Evolutionary conservation across 2,888 invertebrate species (phyloP).

Genomic region (Drosophila putrida): DNA sequence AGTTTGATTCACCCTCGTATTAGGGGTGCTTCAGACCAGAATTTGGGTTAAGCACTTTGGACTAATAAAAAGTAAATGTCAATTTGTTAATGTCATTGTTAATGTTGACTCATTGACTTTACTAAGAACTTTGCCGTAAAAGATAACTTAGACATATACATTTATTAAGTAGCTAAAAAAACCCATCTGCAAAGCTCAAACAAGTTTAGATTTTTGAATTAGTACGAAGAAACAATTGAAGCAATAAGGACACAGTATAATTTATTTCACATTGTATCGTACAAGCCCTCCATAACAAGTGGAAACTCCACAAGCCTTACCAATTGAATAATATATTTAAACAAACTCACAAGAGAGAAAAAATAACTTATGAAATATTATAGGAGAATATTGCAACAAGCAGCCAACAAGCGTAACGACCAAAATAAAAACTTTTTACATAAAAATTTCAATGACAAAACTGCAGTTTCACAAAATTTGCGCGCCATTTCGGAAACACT

Average conservation of each 20-base stretch:
- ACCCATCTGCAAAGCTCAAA: background rate
- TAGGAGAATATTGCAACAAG: slow-evolving; percentile 18
- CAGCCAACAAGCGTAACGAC: slow-evolving; percentile 50
- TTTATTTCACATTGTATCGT: background rate
- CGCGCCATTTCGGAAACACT: slow-evolving; percentile 67
- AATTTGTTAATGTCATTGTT: too few relatives aligned
- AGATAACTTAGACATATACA: too few relatives aligned
- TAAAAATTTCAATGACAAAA: slow-evolving; percentile 66
- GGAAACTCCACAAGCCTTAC: background rate
- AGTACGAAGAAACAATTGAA: background rate
- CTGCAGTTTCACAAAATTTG: slow-evolving; percentile 63
- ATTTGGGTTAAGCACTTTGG: too few relatives aligned
- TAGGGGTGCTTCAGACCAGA: too few relatives aligned
- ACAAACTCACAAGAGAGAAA: background rate
- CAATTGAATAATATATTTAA: background rate
- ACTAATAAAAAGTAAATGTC: too few relatives aligned
- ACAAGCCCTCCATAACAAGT: background rate
- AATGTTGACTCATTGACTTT: too few relatives aligned
- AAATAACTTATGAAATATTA: slow-evolving; percentile 32
- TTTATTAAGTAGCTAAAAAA: background rate
- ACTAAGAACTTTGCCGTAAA: too few relatives aligned
- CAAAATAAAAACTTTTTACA: slow-evolving; percentile 56
- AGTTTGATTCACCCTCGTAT: too few relatives aligned
- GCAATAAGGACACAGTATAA: too few relatives aligned
- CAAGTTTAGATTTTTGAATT: background rate